A percentile compares a stretch with the other conserved stretches of the same genome.
phyloP scores from a whole-genome alignment of 2,888 invertebrate species.

The Clepsis dumicolana region DNA sequence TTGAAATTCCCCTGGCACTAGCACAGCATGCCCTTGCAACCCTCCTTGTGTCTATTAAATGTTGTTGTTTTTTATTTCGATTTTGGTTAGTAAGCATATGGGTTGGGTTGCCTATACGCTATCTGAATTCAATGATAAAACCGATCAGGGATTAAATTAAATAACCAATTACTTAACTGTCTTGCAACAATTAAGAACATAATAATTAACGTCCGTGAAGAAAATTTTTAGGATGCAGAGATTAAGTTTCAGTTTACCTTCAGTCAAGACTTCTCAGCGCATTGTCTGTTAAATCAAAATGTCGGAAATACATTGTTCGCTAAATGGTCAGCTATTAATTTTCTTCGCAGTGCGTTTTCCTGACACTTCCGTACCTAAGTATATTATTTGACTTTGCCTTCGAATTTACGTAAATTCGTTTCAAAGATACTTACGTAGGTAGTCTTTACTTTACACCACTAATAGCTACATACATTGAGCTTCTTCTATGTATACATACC shows the following conservation, averaged over 20 bases:
- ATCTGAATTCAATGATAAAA: too few species aligned
- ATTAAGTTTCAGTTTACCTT: slow-evolving; percentile 16
- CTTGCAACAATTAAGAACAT: not conserved
- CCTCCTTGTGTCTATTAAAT: too few species aligned
- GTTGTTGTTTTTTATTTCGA: too few species aligned
- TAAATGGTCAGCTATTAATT: slow-evolving; percentile 43
- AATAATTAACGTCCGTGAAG: not conserved
- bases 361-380: slow-evolving; percentile 42
- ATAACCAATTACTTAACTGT: not conserved
- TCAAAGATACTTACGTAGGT: too few species aligned
- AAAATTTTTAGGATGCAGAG: not conserved
- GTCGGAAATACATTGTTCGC: slow-evolving; percentile 46
- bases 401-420: slow-evolving; percentile 6
- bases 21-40: too few species aligned
- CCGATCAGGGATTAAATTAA: not conserved
- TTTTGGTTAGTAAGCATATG: too few species aligned
- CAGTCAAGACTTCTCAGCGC: not conserved
- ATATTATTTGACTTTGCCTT: slow-evolving; percentile 19
- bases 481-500: too few species aligned
- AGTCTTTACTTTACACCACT: too few species aligned
- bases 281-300: slow-evolving; percentile 23
- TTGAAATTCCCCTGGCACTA: too few species aligned
- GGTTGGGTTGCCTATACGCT: too few species aligned
- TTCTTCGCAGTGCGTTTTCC: slow-evolving; percentile 18
- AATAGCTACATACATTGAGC: too few species aligned